Evolutionary conservation across 2,113 vertebrate species (phyloP).

Genomic region (human (Homo sapiens)): DNA sequence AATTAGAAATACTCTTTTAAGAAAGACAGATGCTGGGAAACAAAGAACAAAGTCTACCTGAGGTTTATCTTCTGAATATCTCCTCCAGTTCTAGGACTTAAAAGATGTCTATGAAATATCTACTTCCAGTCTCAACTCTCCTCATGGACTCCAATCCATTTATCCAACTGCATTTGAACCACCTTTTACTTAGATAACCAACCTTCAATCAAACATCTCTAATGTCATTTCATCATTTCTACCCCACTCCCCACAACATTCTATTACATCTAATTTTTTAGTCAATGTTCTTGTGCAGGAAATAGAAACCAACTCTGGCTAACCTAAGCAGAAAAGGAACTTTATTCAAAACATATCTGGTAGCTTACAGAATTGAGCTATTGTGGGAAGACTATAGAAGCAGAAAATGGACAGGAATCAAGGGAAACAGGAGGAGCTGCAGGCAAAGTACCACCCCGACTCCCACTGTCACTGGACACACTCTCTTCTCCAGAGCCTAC

Average conservation of each 20-base stretch:
- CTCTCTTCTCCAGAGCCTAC: background rate
- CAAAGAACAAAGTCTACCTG: background rate
- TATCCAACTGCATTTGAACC: background rate
- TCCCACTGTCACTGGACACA: background rate
- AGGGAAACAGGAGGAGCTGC: background rate
- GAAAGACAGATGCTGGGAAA: background rate
- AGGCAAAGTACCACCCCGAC: background rate
- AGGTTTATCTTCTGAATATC: background rate
- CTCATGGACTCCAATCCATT: background rate
- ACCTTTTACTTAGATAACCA: background rate
- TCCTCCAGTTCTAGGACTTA: background rate
- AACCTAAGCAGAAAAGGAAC: background rate
- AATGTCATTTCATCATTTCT: background rate
- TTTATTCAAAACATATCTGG: background rate
- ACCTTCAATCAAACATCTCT: background rate
- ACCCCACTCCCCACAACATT: background rate
- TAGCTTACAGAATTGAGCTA: background rate
- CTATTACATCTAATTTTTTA: background rate
- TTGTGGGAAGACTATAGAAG: background rate
- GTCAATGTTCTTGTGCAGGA: background rate
- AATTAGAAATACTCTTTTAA: background rate
- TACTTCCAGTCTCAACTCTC: background rate
- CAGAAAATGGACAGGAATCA: background rate
- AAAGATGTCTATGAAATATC: background rate
- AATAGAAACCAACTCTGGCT: constrained; percentile 18